phyloP scores from a whole-genome alignment of 1,140 invertebrate genomes.

The Zaprionus kolodkinae region DNA sequence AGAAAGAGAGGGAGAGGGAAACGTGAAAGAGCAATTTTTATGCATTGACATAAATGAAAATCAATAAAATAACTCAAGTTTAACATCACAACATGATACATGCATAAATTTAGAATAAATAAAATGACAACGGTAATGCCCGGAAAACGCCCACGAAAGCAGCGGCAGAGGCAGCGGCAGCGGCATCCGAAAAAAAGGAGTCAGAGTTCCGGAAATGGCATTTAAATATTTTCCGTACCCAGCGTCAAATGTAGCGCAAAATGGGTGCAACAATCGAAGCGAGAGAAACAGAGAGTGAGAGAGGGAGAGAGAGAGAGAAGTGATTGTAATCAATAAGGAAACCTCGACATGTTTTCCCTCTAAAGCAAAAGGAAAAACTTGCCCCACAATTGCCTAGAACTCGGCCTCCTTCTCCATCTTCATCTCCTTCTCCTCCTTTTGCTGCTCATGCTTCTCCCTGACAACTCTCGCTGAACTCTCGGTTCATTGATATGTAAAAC shows the following conservation, averaged over 20 bases:
- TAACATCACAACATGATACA: slow-evolving; percentile 7
- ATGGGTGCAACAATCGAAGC: slow-evolving; percentile 66
- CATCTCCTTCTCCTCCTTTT: not conserved
- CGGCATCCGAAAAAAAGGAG: slow-evolving; percentile 16
- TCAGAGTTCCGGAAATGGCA: slow-evolving; percentile 55
- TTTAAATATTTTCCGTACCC: slow-evolving; percentile 71
- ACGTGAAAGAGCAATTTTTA: slow-evolving; percentile 78
- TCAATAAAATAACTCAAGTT: slow-evolving; percentile 72
- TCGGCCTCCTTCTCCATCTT: not conserved
- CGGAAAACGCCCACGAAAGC: not conserved
- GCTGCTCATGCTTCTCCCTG: not conserved
- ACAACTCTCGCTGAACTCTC: slow-evolving; percentile 28
- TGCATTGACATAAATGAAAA: slow-evolving; percentile 72
- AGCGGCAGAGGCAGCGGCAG: not conserved
- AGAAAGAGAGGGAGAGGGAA: too few species aligned
- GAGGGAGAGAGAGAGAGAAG: slow-evolving; percentile 42
- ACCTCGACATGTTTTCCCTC: slow-evolving; percentile 17
- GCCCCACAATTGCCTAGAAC: not conserved
- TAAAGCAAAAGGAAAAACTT: slow-evolving; percentile 12
- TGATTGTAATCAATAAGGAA: slow-evolving; percentile 70
- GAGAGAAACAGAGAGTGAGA: slow-evolving; percentile 31
- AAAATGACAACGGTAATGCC: slow-evolving; percentile 34
- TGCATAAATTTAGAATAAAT: slow-evolving; percentile 28
- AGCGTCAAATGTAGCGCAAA: slow-evolving; percentile 74
- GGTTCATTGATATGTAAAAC: slow-evolving; percentile 77